Percentiles rank a stretch among this genome's conserved stretches.
These are phyloP conservation scores for Ammospiza maritima DNA, from an alignment of 2,797 vertebrate species.

Conservation along the genomic window DNA sequence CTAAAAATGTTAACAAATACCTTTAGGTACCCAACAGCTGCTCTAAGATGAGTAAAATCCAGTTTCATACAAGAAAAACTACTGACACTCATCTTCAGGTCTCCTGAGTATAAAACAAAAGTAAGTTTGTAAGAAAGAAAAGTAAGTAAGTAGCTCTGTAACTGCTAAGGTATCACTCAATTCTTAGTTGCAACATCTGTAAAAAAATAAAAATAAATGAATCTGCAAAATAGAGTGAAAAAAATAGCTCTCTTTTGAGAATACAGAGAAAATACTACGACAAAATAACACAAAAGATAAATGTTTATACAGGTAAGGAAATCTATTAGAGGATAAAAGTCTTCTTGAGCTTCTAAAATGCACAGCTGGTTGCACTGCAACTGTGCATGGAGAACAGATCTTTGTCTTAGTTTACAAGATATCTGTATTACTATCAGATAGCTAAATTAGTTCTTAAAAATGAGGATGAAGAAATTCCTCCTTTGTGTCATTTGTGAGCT, in stretches of 20 bases:
- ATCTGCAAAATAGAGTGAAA: background rate
- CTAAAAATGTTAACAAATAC: background rate
- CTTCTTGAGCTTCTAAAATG: background rate
- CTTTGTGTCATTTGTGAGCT: background rate
- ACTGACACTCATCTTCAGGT: background rate
- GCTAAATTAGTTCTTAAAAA: background rate
- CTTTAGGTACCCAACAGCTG: background rate
- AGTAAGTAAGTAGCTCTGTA: background rate
- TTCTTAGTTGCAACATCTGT: slow-evolving; percentile 4
- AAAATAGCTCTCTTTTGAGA: background rate
- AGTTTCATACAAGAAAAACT: slow-evolving; percentile 18
- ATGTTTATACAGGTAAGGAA: background rate
- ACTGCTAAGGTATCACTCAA: background rate
- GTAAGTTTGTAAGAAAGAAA: background rate
- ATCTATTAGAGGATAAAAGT: background rate
- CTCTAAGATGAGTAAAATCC: background rate
- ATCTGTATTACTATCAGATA: background rate
- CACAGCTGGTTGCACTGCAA: background rate
- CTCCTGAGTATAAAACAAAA: slow-evolving; percentile 17
- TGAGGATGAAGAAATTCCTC: background rate
- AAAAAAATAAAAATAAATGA: background rate
- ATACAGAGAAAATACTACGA: background rate
- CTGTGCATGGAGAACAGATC: background rate
- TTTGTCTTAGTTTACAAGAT: background rate
- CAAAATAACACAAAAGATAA: background rate